Evolutionary conservation across 2,888 invertebrate species (phyloP).

Genomic region (Drosophila formosana): DNA sequence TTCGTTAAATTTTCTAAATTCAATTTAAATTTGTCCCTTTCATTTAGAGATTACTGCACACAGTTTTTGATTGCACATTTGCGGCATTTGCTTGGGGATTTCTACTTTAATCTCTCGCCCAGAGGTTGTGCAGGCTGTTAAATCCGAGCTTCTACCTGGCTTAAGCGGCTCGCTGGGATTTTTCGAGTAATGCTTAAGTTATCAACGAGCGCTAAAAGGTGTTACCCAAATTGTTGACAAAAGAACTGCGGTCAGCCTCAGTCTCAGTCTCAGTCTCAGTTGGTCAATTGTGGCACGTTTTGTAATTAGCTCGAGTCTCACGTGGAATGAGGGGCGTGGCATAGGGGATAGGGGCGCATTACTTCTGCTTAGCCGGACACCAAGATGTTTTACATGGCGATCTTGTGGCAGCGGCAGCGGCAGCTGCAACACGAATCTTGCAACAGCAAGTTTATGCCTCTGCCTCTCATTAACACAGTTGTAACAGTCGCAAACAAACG

Average conservation of each 20-base stretch:
- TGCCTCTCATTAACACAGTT: slow-evolving; percentile 51
- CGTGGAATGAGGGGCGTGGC: background rate
- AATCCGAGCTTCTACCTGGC: slow-evolving; percentile 23
- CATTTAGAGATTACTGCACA: no score
- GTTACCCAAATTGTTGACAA: slow-evolving; percentile 48
- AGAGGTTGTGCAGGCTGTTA: no score
- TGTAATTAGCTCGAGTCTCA: slow-evolving; percentile 48
- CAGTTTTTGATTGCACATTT: no score
- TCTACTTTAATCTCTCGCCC: no score
- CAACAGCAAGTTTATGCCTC: slow-evolving; percentile 20
- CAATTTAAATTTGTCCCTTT: no score
- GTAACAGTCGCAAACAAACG: background rate
- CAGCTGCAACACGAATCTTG: slow-evolving; percentile 47
- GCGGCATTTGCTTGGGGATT: no score
- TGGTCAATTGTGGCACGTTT: slow-evolving; percentile 28
- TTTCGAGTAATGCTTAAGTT: slow-evolving; percentile 40
- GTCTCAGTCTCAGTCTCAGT: background rate
- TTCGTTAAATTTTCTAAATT: no score
- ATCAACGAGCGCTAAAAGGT: slow-evolving; percentile 56
- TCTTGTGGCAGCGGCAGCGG: slow-evolving; percentile 14
- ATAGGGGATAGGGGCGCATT: slow-evolving; percentile 19
- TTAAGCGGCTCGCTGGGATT: background rate
- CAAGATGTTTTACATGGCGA: slow-evolving; percentile 43
- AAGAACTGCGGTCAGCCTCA: slow-evolving; percentile 34
- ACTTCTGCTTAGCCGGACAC: slow-evolving; percentile 34